These are phyloP conservation scores for Cylindroiulus punctatus DNA, from an alignment of 2,888 invertebrate genomes.

Conservation along the genomic window DNA sequence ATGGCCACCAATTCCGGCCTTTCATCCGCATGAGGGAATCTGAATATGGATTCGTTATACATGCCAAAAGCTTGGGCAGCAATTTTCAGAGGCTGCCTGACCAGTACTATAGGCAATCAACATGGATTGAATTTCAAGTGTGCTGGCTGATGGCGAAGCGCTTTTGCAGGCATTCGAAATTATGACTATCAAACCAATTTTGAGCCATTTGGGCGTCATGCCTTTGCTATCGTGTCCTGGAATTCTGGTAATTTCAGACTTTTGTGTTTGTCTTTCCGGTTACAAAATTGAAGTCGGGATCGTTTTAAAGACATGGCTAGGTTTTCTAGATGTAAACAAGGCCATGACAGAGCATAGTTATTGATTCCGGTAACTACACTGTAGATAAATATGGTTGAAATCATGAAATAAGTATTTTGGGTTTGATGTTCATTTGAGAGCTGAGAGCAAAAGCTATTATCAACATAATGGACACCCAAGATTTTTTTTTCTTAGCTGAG, in stretches of 20 bases:
- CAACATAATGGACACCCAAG: too few relatives aligned
- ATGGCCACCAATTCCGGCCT: slow-evolving; percentile 15
- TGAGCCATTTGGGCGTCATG: not conserved
- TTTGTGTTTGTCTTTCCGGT: not conserved
- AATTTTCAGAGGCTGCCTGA: not conserved
- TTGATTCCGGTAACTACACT: too few relatives aligned
- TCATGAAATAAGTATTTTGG: too few relatives aligned
- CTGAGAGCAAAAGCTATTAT: too few relatives aligned
- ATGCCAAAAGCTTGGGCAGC: slow-evolving; percentile 27
- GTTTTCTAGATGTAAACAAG: too few relatives aligned
- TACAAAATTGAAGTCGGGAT: not conserved
- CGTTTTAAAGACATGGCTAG: too few relatives aligned
- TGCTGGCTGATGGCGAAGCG: not conserved
- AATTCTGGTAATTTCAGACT: not conserved
- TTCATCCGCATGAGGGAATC: slow-evolving; percentile 42
- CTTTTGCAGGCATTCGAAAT: not conserved
- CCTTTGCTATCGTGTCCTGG: not conserved
- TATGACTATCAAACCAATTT: not conserved
- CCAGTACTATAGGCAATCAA: not conserved
- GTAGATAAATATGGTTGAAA: too few relatives aligned
- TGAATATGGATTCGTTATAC: slow-evolving; percentile 42
- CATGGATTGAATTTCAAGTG: slow-evolving; percentile 21
- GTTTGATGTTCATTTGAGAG: too few relatives aligned
- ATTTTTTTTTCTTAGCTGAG: too few relatives aligned
- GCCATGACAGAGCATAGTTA: too few relatives aligned